Evolutionary conservation across 2,888 invertebrate species (phyloP), one percentile per base, ranked within the genome.

Genomic region (Coelinius sp.): DNA sequence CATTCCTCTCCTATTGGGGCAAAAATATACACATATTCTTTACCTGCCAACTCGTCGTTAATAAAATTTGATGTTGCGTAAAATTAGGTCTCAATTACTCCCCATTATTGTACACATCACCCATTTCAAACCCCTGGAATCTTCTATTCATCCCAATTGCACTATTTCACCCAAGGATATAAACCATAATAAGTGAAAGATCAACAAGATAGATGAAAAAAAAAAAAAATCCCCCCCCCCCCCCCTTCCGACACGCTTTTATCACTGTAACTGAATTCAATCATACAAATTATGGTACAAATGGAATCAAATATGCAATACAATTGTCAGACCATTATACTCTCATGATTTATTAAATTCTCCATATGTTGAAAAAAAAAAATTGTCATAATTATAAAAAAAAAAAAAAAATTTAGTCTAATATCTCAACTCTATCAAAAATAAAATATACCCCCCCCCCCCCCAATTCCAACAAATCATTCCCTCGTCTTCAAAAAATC

Each of bases 1-100:
- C 75, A 73, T 75, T 77, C 76, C 77, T 24, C 12, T 20, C 53
- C n/a, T 25, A 24, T 56, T 44, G 46, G 73, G n/a, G n/a, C n/a
- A n/a, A n/a, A n/a, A n/a, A n/a, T n/a, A n/a, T n/a, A n/a, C n/a
- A 59, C 73, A 65, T 49, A 74, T 79, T 79, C 77, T 77, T 76
- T 73, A 78, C 78, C 76, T 78, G 78, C 74, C 79, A 77, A 73
- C 78, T 78, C 75, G 77, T 77, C 84, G 83, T 86, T 85, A 85
- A 85, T 85, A 84, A 85, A 82, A 83, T 76, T 81, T 82, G 82
- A 86, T 84, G 84, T 84, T 78, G 83, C 85, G 85, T 83, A 84
- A 86, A 86, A 86, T 85, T 85, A 86, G 84, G 81, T 83, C 82
- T 81, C 83, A 84, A 81, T 83, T 82, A 78, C 77, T 74, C 75